phyloP scores from a whole-genome alignment of 2,888 invertebrate genomes.

The Schrankia costaestrigalis region DNA sequence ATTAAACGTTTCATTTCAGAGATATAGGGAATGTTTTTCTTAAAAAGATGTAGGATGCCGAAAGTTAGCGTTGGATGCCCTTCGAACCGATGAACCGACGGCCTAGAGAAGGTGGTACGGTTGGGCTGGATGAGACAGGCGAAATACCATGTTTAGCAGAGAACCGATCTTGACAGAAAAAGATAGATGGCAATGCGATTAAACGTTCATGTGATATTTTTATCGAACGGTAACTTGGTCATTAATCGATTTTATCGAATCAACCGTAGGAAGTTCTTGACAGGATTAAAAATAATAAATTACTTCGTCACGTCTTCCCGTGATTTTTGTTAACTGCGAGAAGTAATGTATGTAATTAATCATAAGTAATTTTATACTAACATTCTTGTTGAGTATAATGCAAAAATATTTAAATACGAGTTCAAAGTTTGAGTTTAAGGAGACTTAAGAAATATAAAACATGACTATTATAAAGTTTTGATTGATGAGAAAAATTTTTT shows the following conservation, averaged over 20 bases:
- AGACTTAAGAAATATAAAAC: constrained; percentile 9
- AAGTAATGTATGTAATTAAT: constrained; percentile 28
- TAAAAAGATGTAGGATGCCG: too few relatives aligned
- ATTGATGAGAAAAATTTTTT: constrained; percentile 2
- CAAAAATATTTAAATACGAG: constrained; percentile 13
- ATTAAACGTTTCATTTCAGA: too few relatives aligned
- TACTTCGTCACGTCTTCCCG: constrained; percentile 15
- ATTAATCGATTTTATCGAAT: constrained; percentile 27
- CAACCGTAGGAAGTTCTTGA: constrained; percentile 29
- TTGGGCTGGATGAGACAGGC: too few relatives aligned
- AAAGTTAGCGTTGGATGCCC: too few relatives aligned
- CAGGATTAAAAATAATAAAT: constrained; percentile 29
- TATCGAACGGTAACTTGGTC: too few relatives aligned
- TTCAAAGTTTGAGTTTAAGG: constrained; percentile 16
- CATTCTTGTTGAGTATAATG: constrained; percentile 9
- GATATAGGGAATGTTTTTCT: too few relatives aligned
- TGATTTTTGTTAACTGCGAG: constrained; percentile 17
- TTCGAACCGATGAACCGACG: too few relatives aligned
- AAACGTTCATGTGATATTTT: too few relatives aligned
- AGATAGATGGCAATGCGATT: too few relatives aligned
- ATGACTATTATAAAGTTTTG: neutral
- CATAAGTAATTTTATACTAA: constrained; percentile 15
- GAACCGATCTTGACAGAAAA: too few relatives aligned
- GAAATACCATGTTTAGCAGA: too few relatives aligned
- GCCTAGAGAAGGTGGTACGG: too few relatives aligned